Conservation (phyloP, 2,113 vertebrate species). For the Chrysemys picta region DNA sequence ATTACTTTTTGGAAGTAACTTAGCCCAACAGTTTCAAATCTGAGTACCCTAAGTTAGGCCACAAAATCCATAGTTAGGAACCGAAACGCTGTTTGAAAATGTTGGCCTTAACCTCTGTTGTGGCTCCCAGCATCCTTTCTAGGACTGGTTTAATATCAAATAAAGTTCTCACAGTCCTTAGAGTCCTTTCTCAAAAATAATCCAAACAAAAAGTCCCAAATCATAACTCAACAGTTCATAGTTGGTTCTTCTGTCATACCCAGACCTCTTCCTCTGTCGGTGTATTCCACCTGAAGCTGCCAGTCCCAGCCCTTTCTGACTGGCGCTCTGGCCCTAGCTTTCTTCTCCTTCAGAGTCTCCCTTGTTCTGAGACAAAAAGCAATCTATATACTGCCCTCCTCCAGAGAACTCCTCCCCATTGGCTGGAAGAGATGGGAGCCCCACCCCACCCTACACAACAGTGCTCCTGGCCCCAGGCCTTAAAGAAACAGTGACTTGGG, state of each 20-base stretch:
- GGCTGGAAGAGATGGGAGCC: neutral
- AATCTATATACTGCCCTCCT: neutral
- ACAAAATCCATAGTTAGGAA: neutral
- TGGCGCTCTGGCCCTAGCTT: neutral
- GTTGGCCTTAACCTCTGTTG: neutral
- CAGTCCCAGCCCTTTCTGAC: neutral
- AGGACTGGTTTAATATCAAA: neutral
- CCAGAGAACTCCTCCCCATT: neutral
- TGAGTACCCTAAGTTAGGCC: neutral
- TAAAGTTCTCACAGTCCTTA: neutral
- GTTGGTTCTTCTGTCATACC: neutral
- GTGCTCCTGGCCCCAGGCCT: neutral
- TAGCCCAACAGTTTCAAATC: neutral
- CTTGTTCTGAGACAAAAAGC: neutral
- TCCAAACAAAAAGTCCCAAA: neutral
- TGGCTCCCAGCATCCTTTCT: neutral
- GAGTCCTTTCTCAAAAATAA: neutral
- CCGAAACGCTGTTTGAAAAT: slow-evolving; percentile 25
- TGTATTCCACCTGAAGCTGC: neutral
- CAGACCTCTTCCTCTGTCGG: neutral
- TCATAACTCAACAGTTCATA: neutral
- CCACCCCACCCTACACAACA: neutral
- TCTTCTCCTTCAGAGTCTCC: neutral
- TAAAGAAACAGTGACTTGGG: neutral
- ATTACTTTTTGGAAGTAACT: neutral